These are phyloP conservation scores for Drosophila albomicans DNA, from an alignment of 1,140 invertebrate genomes.

Conservation along the genomic window DNA sequence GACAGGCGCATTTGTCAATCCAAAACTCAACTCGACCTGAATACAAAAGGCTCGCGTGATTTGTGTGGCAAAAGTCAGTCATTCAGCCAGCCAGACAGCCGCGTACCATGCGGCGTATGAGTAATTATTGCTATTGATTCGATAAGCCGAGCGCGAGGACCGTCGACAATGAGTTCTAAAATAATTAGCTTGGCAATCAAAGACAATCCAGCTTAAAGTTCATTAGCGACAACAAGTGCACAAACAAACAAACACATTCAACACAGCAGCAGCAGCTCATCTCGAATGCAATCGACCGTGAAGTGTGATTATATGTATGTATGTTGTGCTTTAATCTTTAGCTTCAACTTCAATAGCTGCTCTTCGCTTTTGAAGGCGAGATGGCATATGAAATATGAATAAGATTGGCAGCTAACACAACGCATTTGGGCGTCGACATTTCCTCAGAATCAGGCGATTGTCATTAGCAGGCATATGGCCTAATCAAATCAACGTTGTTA, in stretches of 20 bases:
- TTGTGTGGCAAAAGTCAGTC: background rate
- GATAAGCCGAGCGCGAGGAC: constrained; percentile 6
- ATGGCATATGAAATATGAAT: constrained; percentile 11
- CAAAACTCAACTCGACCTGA: constrained; percentile 4
- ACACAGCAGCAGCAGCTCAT: too few species aligned
- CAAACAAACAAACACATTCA: too few species aligned
- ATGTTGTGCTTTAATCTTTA: too few species aligned
- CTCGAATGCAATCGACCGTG: too few species aligned
- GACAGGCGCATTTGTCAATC: constrained; percentile 40
- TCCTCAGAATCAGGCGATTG: constrained; percentile 27
- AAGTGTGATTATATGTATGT: too few species aligned
- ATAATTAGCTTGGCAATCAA: constrained; percentile 2
- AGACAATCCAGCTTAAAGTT: background rate
- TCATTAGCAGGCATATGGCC: constrained; percentile 56
- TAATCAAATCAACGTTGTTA: constrained; percentile 50
- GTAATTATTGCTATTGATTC: constrained; percentile 34
- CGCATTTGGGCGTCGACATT: constrained; percentile 2
- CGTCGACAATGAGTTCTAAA: background rate
- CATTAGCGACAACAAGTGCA: background rate
- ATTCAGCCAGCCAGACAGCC: background rate
- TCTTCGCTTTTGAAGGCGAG: background rate
- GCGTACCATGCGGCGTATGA: constrained; percentile 32
- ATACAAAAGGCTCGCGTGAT: constrained; percentile 33
- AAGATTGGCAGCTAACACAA: constrained; percentile 22
- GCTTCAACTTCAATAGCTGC: constrained; percentile 9